Percentiles rank a stretch among this genome's conserved stretches.
Evolutionary conservation across 37 sponge, comb jelly and placozoan species (phyloP).

Genomic region (Cladorhizidae sp.): DNA sequence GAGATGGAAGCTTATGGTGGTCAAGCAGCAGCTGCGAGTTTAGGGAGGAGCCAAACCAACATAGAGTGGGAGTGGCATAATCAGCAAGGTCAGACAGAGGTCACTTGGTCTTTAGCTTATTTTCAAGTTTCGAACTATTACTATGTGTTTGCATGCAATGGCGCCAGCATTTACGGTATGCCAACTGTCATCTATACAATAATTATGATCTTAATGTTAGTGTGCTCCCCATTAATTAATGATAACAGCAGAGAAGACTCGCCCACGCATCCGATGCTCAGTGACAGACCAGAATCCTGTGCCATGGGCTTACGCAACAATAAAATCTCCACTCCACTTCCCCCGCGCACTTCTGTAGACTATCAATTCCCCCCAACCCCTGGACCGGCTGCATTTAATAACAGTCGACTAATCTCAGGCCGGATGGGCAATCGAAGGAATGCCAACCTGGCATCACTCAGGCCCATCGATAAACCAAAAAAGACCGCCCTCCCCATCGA

Average conservation of each 20-base stretch:
- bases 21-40: too few relatives aligned
- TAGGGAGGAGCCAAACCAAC: too few relatives aligned
- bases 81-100: too few relatives aligned
- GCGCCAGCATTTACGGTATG: too few relatives aligned
- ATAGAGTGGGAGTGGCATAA: too few relatives aligned
- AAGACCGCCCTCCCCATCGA: slow-evolving; percentile 61
- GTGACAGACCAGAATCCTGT: slow-evolving; percentile 18
- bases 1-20: too few relatives aligned
- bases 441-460: slow-evolving; percentile 22
- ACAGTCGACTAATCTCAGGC: slow-evolving; percentile 32
- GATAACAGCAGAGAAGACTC: slow-evolving; percentile 29
- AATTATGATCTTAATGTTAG: neutral
- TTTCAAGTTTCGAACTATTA: too few relatives aligned
- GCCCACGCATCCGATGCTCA: neutral
- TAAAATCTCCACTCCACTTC: slow-evolving; percentile 20
- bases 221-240: neutral
- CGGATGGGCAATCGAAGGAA: slow-evolving; percentile 26
- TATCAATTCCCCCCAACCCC: slow-evolving; percentile 28
- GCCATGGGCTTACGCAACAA: neutral
- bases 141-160: too few relatives aligned
- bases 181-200: too few relatives aligned
- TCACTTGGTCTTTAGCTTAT: too few relatives aligned
- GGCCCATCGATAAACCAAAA: slow-evolving; percentile 59
- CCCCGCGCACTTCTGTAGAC: slow-evolving; percentile 4
- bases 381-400: neutral